These are phyloP conservation scores for Eulithis testata DNA, from an alignment of 2,888 invertebrate species.

Conservation along the genomic window DNA sequence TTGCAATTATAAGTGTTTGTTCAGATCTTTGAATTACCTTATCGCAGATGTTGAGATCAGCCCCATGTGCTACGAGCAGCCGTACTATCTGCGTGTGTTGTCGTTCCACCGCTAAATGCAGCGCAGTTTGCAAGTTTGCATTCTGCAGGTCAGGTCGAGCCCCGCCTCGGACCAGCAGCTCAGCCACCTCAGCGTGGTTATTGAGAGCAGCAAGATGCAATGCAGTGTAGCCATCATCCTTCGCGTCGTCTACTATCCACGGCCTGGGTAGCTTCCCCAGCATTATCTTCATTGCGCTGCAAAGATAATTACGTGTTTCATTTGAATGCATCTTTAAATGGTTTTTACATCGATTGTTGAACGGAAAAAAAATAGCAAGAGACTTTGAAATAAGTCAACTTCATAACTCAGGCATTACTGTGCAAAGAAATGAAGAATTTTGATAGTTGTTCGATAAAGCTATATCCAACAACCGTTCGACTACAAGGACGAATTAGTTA, in stretches of 20 bases:
- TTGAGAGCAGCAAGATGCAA: constrained; percentile 97
- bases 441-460: too few species aligned
- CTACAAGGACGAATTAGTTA: too few species aligned
- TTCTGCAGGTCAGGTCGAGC: constrained; percentile 98
- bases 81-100: constrained; percentile 99
- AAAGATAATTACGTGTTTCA: neutral
- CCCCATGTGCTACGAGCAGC: constrained; percentile 95
- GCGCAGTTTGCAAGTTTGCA: constrained; percentile 96
- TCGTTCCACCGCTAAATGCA: constrained; percentile 97
- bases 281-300: constrained; percentile 97
- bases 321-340: too few species aligned
- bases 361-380: too few species aligned
- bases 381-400: too few species aligned
- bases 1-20: too few species aligned
- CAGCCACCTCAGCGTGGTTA: constrained; percentile 98
- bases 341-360: too few species aligned
- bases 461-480: too few species aligned
- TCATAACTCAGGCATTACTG: too few species aligned
- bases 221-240: constrained; percentile 99
- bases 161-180: constrained; percentile 94
- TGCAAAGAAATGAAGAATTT: too few species aligned
- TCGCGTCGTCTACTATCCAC: constrained; percentile 99
- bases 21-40: constrained; percentile 86
- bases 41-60: constrained; percentile 97
- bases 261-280: constrained; percentile 96